Conservation (phyloP, 2,113 vertebrate genomes). For the Meriones unguiculatus region DNA sequence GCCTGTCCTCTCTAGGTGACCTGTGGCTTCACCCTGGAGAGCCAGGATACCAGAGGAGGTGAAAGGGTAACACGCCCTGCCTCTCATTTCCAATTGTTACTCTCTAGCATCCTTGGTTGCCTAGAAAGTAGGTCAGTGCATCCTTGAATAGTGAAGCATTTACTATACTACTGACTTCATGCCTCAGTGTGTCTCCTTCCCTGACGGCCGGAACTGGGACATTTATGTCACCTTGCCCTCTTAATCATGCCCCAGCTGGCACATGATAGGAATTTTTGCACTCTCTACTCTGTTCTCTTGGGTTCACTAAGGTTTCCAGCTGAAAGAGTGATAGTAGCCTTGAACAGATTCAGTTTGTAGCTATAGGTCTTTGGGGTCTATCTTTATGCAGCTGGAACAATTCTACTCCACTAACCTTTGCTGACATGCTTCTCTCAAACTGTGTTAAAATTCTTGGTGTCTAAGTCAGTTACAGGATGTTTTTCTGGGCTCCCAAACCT, state of each 20-base stretch:
- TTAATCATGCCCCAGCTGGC: neutral
- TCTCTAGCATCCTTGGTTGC: neutral
- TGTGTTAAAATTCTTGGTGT: neutral
- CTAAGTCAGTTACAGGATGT: neutral
- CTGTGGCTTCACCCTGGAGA: neutral
- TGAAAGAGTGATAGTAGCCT: neutral
- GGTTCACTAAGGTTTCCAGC: neutral
- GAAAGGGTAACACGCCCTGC: neutral
- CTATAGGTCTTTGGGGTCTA: neutral
- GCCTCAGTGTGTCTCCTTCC: neutral
- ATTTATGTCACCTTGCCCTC: neutral
- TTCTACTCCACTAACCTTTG: neutral
- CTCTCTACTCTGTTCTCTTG: neutral
- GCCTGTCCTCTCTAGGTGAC: neutral
- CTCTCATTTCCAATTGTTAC: neutral
- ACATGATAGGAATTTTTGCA: neutral
- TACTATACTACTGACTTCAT: neutral
- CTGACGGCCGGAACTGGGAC: neutral
- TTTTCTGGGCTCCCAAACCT: neutral
- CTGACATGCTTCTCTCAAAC: neutral
- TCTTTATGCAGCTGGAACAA: conserved; percentile 2
- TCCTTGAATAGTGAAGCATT: neutral
- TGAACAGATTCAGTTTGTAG: neutral
- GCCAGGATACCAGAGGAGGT: neutral
- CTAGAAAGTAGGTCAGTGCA: neutral